Evolutionary conservation across 2,797 vertebrate genomes (phyloP), one percentile per base, ranked within the genome.

Genomic region (Ispidina lecontei): DNA sequence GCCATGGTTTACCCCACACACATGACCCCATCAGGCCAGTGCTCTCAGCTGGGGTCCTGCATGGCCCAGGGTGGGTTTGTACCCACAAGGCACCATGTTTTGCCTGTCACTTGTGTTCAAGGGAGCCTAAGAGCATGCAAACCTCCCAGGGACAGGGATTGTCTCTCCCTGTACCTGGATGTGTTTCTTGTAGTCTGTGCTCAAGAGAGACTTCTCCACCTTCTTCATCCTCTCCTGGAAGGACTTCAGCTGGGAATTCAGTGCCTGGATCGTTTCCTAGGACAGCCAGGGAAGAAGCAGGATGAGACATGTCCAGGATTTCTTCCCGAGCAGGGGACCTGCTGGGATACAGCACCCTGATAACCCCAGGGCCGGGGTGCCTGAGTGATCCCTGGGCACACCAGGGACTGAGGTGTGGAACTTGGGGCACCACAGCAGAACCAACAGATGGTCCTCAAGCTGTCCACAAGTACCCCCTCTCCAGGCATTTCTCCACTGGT

Each of bases 111-210:
- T 85, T 37, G 15, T 69, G 60, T 75, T 60, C 28, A 58, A 58
- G 29, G 18, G 26, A 62, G 17, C 14, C 20, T 41, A 64, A 2
- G 3, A 83, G 23, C 47, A 33, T 2, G 1, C 4, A 9, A 12
- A 20, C 23, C 21, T 63, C 37, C 26, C 39, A 5, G 3, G 10
- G 25, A 58, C 5, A 28, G 58, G 15, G 29, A 12, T 93, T 72
- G 69, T 17, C 47, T 82, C 29, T 54, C 51, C 70, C 84, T 84
- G 44, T 81, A 99, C 99, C 98, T 99, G 97, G 15, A 99, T 98
- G 44, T 99, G 98, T 44, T 98, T 98, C 94, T 97, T 98, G 82
- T 99, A 98, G 96, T 98, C 98, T 75, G 96, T 98, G 81, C 98
- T 99, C 74, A 99, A 96, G 4, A 98, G 98, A 0, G 98, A 99